A percentile compares a stretch with the other conserved stretches of the same genome.
These are phyloP conservation scores for Palythoa grandiflora DNA, from an alignment of 92 coral and sea anemone genomes.

Conservation along the genomic window DNA sequence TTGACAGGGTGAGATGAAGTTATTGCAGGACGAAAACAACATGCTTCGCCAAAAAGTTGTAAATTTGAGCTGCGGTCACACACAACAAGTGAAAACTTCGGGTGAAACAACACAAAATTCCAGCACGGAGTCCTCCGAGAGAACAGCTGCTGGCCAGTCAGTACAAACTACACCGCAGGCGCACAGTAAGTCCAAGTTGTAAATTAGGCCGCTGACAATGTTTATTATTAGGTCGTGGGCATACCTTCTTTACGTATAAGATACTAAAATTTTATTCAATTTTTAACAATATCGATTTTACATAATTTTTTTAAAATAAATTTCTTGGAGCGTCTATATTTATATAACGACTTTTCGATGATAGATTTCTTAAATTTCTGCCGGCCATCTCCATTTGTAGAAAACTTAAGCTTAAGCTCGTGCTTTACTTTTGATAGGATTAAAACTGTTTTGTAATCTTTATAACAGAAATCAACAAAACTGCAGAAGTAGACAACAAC, in stretches of 20 bases:
- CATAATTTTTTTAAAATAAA: too few relatives aligned
- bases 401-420: too few relatives aligned
- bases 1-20: slow-evolving; percentile 77
- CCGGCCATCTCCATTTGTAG: too few relatives aligned
- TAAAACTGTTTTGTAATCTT: not conserved
- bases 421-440: too few relatives aligned
- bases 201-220: not conserved
- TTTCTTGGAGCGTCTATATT: too few relatives aligned
- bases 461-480: not conserved
- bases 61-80: slow-evolving; percentile 58
- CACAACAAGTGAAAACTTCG: slow-evolving; percentile 49
- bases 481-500: not conserved
- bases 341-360: not conserved
- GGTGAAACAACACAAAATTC: slow-evolving; percentile 77
- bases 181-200: slow-evolving; percentile 7
- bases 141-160: slow-evolving; percentile 8
- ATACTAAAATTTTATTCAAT: not conserved
- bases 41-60: slow-evolving; percentile 80
- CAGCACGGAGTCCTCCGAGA: slow-evolving; percentile 44
- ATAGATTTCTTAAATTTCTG: too few relatives aligned
- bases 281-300: too few relatives aligned
- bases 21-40: slow-evolving; percentile 83
- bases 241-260: not conserved
- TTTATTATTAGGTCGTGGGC: too few relatives aligned
- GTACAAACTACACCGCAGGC: not conserved